Evolutionary conservation across 1,140 invertebrate genomes (phyloP).

Genomic region (Catajapyx aquilonaris): DNA sequence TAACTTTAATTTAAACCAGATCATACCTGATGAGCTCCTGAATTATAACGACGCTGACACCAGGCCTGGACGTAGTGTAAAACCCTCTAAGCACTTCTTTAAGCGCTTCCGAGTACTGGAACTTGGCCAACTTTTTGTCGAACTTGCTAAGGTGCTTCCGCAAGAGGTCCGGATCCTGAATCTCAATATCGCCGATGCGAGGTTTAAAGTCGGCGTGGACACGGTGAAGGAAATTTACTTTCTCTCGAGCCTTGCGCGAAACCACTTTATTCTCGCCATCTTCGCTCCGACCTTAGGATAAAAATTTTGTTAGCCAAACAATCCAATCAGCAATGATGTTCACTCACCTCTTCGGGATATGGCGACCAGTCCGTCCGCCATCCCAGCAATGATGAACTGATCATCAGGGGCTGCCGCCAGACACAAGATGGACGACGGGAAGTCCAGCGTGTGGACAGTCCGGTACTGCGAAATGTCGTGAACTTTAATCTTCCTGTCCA

Average conservation of each 20-base stretch:
- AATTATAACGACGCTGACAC: conserved; percentile 52
- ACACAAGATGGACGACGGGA: conserved; percentile 75
- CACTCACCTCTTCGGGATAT: conserved; percentile 50
- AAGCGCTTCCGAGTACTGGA: conserved; percentile 61
- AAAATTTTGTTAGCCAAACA: too few relatives aligned
- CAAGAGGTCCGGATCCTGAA: too few relatives aligned
- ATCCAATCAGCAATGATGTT: too few relatives aligned
- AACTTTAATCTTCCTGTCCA: conserved; percentile 87
- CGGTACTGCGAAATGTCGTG: conserved; percentile 75
- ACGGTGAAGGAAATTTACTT: too few relatives aligned
- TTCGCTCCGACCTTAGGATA: too few relatives aligned
- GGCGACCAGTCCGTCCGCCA: conserved; percentile 78
- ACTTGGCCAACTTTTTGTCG: conserved; percentile 62
- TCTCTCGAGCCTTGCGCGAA: too few relatives aligned
- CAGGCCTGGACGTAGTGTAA: conserved; percentile 39
- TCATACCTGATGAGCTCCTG: conserved; percentile 49
- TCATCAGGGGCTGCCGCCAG: too few relatives aligned
- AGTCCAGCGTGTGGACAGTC: conserved; percentile 69
- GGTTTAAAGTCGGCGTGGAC: too few relatives aligned
- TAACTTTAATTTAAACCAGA: conserved; percentile 2
- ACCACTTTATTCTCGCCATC: too few relatives aligned
- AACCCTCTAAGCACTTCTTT: conserved; percentile 40
- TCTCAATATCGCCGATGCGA: too few relatives aligned
- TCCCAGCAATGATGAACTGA: conserved; percentile 66
- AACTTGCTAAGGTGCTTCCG: too few relatives aligned